A percentile compares a stretch with the other conserved stretches of the same genome.
Conservation (phyloP, 2,797 vertebrate genomes). For the Caiman crocodilus region DNA sequence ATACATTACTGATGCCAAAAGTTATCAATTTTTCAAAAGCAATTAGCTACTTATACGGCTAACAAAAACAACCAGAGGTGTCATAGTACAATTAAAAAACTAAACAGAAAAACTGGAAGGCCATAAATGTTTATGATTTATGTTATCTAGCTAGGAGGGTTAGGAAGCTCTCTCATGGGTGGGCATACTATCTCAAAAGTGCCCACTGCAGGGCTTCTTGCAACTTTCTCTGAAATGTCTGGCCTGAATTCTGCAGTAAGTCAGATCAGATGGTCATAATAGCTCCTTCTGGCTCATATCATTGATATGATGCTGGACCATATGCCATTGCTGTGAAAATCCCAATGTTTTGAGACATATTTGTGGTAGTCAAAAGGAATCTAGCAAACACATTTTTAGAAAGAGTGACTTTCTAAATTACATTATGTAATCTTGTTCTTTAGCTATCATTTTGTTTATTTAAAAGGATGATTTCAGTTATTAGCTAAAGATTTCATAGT, state of each 20-base stretch:
- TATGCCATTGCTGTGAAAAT: accelerated
- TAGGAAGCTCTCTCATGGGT: conserved; percentile 9
- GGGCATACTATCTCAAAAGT: not conserved
- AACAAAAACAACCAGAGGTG: not conserved
- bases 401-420: not conserved
- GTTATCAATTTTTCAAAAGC: no score
- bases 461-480: not conserved
- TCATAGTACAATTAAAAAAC: not conserved
- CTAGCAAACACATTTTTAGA: not conserved
- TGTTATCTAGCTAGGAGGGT: not conserved
- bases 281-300: not conserved
- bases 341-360: not conserved
- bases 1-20: accelerated
- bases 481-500: accelerated
- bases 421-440: no score
- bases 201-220: not conserved
- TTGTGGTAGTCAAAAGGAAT: not conserved
- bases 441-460: not conserved
- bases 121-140: not conserved
- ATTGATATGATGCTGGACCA: not conserved
- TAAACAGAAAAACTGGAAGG: not conserved
- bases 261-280: not conserved
- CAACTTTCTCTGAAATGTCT: not conserved
- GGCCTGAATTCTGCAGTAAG: accelerated
- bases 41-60: not conserved